These are phyloP conservation scores for Cyanoramphus novaezelandiae DNA, from an alignment of 2,113 vertebrate genomes.

Conservation along the genomic window DNA sequence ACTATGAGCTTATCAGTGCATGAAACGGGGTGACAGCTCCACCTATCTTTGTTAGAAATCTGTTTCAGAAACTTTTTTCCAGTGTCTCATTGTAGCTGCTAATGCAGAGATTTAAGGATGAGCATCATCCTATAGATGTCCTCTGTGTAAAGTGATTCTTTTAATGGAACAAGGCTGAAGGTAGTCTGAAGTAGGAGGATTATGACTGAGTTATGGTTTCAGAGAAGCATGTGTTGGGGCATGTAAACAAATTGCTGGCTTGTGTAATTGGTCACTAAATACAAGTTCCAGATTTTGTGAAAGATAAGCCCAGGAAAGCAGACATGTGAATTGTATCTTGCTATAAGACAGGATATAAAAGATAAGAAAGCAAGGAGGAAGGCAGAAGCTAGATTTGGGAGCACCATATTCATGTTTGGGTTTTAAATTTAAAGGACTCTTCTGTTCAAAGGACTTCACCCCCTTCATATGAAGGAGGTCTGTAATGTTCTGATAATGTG, in stretches of 20 bases:
- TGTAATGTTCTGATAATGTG: neutral
- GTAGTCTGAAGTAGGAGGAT: neutral
- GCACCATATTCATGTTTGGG: rapidly evolving
- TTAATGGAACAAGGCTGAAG: neutral
- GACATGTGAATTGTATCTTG: neutral
- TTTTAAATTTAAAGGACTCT: neutral
- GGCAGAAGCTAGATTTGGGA: neutral
- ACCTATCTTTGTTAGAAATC: neutral
- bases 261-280: neutral
- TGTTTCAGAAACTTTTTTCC: neutral
- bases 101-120: neutral
- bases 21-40: neutral
- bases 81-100: neutral
- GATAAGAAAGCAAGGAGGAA: neutral
- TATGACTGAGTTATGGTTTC: neutral
- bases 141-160: neutral
- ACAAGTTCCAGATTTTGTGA: neutral
- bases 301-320: neutral
- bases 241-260: neutral
- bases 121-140: neutral
- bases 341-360: neutral
- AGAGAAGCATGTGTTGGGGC: neutral
- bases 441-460: neutral
- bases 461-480: neutral
- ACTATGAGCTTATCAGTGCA: neutral